Percentiles rank a stretch among this genome's conserved stretches.
Evolutionary conservation across 2,113 vertebrate genomes (phyloP).

Genomic region (Glareola pratincola): DNA sequence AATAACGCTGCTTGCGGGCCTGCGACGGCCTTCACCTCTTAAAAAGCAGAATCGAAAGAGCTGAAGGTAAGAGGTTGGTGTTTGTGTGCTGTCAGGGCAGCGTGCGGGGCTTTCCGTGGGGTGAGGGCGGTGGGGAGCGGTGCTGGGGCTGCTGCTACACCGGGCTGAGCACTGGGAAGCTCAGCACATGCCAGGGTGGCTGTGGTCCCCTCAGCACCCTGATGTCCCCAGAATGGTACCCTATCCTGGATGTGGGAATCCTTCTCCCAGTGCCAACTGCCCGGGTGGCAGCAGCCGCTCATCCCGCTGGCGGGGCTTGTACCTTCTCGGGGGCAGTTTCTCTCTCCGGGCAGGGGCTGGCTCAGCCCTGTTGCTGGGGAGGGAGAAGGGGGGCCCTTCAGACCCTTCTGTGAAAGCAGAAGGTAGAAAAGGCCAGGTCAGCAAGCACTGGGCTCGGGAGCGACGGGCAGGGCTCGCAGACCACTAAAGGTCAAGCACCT

Average conservation of each 20-base stretch:
- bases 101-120: fast-evolving
- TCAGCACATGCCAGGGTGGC: not conserved
- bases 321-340: not conserved
- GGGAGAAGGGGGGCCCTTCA: not conserved
- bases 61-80: not conserved
- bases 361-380: not conserved
- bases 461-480: not conserved
- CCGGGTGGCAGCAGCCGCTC: no score
- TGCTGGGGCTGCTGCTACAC: not conserved
- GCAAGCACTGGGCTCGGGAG: not conserved
- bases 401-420: not conserved
- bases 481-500: not conserved
- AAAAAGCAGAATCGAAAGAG: not conserved
- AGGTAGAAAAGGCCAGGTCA: not conserved
- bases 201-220: not conserved
- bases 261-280: not conserved
- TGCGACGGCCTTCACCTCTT: not conserved
- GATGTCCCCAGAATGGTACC: not conserved
- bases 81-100: not conserved
- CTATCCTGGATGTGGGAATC: not conserved
- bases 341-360: not conserved
- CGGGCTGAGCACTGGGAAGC: not conserved
- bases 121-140: not conserved
- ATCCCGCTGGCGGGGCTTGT: fast-evolving
- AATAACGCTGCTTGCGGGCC: not conserved